Base-by-base conservation (phyloP, 2,797 vertebrate species). In the Phoxinus dragarum region DNA sequence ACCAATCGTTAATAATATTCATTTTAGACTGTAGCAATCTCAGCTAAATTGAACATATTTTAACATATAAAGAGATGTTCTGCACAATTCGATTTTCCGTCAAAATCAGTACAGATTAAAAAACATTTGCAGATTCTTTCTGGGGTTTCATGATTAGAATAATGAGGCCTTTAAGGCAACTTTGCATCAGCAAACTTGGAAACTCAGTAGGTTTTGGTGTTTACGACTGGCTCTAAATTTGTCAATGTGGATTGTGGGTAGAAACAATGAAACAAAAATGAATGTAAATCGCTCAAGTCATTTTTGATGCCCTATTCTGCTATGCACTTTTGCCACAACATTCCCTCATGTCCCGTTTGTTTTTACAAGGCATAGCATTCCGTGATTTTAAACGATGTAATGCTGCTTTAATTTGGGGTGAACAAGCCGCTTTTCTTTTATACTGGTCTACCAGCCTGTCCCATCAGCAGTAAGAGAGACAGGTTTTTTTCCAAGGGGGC, bases 381-480 rank as follows among this genome's bases (percentile, higher is more conserved):
- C 81, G 87, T 89, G 88, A 88, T 90, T 89, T 90, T 89, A 86
- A 91, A 92, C 81, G 68, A 88, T 88, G 89, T 90, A 87, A 89
- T 88, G 89, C 85, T 89, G 77, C 89, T 90, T 75, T 91, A 90
- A 92, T 93, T 87, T 90, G 69, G 82, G 89, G 88, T 84, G 89
- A 86, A 76, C 91, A 90, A 84, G 85, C 84, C 69, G 88, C 80
- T 84, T 88, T 90, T 84, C 79, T 86, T 87, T 93, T 93, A 92
- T 90, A 89, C 91, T 82, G 38, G 40, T 81, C 77, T 82, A 88
- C 88, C 89, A 86, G 87, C 92, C 90, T 92, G 91, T 93, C 89
- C 88, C 92, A 91, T 93, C 84, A 89, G 88, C 93, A 91, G 89
- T 88, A 88, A 91, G 79, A 91, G 76, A 86, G 81, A 80, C 66